phyloP scores from a whole-genome alignment of 2,888 invertebrate species.

The Galerucella nymphaeae region DNA sequence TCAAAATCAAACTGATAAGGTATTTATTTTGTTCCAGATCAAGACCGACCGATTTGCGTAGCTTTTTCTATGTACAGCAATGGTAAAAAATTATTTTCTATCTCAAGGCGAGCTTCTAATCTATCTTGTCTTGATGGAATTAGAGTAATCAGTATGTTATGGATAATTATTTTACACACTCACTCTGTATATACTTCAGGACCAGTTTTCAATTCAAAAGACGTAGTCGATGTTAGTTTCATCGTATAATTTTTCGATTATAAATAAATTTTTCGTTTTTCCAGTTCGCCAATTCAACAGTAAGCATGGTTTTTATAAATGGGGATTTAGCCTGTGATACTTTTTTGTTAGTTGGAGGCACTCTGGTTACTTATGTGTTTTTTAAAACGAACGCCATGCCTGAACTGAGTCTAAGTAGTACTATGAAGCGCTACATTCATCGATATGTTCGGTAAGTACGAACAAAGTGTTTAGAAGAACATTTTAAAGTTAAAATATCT shows the following conservation, averaged over 20 bases:
- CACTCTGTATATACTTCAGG: conserved; percentile 49
- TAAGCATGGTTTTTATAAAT: conserved; percentile 23
- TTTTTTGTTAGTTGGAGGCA: conserved; percentile 73
- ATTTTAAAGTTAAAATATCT: neutral
- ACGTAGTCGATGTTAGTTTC: conserved; percentile 39
- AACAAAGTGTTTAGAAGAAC: no score
- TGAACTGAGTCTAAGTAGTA: neutral
- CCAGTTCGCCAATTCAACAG: conserved; percentile 16
- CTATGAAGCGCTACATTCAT: conserved; percentile 27
- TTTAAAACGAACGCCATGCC: conserved; percentile 52
- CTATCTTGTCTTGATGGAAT: conserved; percentile 47
- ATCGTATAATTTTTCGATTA: neutral
- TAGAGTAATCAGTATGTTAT: conserved; percentile 63
- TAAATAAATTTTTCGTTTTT: neutral
- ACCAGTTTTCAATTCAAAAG: conserved; percentile 42
- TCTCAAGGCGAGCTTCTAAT: conserved; percentile 33
- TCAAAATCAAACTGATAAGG: neutral
- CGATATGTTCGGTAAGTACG: conserved; percentile 31
- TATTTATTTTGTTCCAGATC: conserved; percentile 13
- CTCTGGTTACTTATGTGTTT: conserved; percentile 67
- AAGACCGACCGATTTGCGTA: conserved; percentile 21
- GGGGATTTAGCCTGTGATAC: conserved; percentile 67
- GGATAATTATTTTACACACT: conserved; percentile 65
- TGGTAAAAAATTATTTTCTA: conserved; percentile 42
- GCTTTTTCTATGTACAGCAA: conserved; percentile 43